phyloP scores from a whole-genome alignment of 2,113 vertebrate genomes.

The Corythornis cristatus region DNA sequence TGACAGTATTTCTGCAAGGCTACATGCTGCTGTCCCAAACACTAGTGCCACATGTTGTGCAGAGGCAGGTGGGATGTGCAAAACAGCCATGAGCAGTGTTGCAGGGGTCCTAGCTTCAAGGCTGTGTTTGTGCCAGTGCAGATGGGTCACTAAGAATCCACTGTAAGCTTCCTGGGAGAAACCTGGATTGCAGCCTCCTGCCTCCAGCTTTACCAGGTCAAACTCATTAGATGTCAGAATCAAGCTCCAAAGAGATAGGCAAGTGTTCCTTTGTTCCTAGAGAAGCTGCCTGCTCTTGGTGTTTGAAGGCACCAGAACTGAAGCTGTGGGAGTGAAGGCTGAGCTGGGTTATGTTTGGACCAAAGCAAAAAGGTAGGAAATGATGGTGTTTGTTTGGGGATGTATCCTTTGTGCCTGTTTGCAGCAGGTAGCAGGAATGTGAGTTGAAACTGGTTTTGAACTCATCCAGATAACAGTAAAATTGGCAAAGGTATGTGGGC shows the following conservation, averaged over 20 bases:
- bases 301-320: neutral
- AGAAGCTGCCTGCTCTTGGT: neutral
- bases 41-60: neutral
- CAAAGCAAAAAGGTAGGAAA: neutral
- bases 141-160: neutral
- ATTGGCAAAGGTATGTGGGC: neutral
- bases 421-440: neutral
- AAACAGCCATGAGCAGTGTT: neutral
- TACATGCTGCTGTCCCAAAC: neutral
- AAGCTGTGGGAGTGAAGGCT: neutral
- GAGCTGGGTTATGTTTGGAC: neutral
- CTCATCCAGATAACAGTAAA: neutral
- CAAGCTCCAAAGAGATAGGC: accelerated
- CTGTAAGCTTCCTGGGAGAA: neutral
- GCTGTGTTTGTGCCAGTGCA: neutral
- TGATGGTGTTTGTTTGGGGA: neutral
- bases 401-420: neutral
- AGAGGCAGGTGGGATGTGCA: neutral
- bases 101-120: neutral
- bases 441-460: neutral
- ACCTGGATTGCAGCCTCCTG: neutral
- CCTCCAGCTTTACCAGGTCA: neutral
- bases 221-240: neutral
- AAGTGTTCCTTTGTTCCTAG: neutral
- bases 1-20: neutral